Base-by-base conservation (phyloP, 2,797 vertebrate species). In the Silurus aristotelis region DNA sequence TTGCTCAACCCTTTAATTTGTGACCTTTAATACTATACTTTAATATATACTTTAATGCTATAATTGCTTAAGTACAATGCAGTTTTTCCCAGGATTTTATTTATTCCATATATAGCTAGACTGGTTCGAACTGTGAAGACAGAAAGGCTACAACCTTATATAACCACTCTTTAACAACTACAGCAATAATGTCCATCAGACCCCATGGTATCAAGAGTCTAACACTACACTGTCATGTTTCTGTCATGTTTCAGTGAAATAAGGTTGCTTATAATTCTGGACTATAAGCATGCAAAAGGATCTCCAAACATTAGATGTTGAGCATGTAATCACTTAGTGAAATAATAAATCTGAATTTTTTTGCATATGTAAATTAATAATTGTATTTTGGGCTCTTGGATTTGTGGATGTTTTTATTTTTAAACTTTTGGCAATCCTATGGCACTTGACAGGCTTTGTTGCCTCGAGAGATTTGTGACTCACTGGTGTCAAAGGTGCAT, bases 381-480 rank as follows among this genome's bases (percentile, higher is more conserved):
- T 13, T 43, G 46, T 66, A 58, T 71, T 15, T 73, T 67, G 46
- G 22, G 25, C 55, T 20, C 14, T 20, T 15, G 17, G 8, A 20
- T 27, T 76, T 20, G 9, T 0, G 13, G 58, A 46, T 52, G 25
- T 46, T 81, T 7, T 58, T 46, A 70, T 83, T 22, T 19, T 70
- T 38, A 31, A 20, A 19, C 73, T 58, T 80, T 85, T 48, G 0
- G 1, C 3, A 14, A 25, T 19, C 25, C 52, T 14, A 38, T 56
- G 25, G 60, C 13, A 67, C 55, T 2, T 61, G 55, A 58, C 77
- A 82, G 81, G 66, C 43, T 56, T 82, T 71, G 63, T 58, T 71
- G 80, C 80, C 80, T 71, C 48, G 61, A 58, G 76, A 76, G 77
- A 87, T 82, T 73, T 77, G 71, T 31, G 72, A 72, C 72, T 56